A percentile compares a stretch with the other conserved stretches of the same genome.
phyloP scores from a whole-genome alignment of 2,888 invertebrate species.

The Drosophila meridiana region DNA sequence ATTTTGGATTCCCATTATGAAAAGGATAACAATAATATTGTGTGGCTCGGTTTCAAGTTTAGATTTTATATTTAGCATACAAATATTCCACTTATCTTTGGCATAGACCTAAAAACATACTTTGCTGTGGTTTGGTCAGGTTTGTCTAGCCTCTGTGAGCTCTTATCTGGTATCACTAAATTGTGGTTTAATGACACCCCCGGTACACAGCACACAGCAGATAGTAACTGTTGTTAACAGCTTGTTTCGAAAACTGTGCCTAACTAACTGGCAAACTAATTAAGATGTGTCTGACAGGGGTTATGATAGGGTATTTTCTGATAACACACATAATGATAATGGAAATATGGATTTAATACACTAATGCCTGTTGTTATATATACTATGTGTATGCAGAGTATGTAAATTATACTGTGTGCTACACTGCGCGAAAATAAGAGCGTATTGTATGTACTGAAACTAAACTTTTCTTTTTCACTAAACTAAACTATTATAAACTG shows the following conservation, averaged over 20 bases:
- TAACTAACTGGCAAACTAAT: conserved; percentile 32
- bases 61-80: not conserved
- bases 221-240: conserved; percentile 43
- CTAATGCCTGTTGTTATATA: not conserved
- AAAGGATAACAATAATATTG: not conserved
- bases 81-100: not conserved
- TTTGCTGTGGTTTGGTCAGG: conserved; percentile 6
- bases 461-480: not conserved
- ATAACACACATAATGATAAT: conserved; percentile 27
- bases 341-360: not conserved
- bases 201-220: not conserved
- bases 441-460: no score
- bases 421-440: not conserved
- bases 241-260: conserved; percentile 36
- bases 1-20: not conserved
- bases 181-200: conserved; percentile 30
- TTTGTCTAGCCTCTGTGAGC: not conserved
- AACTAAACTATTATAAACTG: not conserved
- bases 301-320: conserved; percentile 32
- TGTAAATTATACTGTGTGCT: not conserved
- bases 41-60: not conserved
- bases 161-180: conserved; percentile 35
- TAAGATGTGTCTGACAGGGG: conserved; percentile 39
- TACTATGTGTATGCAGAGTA: not conserved
- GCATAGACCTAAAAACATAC: not conserved